Conservation (phyloP, 2,797 vertebrate species). For the Anas flavirostris region DNA sequence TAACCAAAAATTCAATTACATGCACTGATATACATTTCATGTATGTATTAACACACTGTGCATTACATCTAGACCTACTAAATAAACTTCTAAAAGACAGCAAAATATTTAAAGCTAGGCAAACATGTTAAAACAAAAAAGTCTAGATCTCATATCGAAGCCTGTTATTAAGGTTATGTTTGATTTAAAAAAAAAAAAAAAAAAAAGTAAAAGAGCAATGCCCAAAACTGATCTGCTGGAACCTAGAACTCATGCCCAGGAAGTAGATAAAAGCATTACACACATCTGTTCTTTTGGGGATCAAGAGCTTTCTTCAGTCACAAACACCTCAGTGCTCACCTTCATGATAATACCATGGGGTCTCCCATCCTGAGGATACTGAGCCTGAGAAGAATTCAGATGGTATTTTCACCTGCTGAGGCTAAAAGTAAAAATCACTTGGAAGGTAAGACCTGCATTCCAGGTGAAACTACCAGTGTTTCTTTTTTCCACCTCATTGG, state of each 20-base stretch:
- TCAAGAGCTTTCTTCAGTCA: background rate
- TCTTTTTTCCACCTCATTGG: background rate
- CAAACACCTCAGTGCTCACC: background rate
- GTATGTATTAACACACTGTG: background rate
- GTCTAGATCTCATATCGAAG: background rate
- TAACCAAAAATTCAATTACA: background rate
- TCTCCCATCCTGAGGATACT: background rate
- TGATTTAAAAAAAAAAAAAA: background rate
- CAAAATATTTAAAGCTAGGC: background rate
- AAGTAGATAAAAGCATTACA: background rate
- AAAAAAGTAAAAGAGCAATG: background rate
- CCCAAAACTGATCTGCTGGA: background rate
- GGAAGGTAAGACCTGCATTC: background rate
- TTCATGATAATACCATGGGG: background rate
- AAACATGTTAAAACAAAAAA: background rate
- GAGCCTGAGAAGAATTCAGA: background rate
- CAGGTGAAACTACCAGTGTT: background rate
- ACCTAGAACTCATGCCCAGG: background rate
- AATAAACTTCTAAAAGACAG: background rate
- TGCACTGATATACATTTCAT: background rate
- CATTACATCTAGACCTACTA: background rate
- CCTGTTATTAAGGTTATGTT: background rate
- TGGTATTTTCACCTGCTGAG: background rate
- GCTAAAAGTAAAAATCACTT: background rate
- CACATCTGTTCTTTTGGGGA: background rate